phyloP scores from a whole-genome alignment of 1,140 invertebrate genomes.

The Macrobrachium nipponense region DNA sequence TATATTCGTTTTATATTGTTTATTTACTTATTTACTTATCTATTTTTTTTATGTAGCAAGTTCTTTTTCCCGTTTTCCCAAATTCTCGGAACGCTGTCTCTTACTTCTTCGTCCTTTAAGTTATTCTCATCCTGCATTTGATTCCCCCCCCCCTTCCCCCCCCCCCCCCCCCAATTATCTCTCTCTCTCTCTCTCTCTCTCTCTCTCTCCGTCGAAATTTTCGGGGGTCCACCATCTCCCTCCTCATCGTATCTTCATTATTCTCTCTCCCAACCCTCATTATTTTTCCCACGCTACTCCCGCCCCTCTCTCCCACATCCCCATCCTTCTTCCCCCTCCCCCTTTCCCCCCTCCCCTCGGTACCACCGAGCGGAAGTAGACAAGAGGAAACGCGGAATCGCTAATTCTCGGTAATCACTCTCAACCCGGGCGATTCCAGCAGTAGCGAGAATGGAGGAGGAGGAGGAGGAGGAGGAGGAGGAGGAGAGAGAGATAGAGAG shows the following conservation, averaged over 20 bases:
- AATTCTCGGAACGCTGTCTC: too few species aligned
- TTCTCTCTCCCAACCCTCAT: background rate
- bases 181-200: constrained; percentile 1
- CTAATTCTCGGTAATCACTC: too few species aligned
- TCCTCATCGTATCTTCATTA: background rate
- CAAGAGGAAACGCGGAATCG: background rate
- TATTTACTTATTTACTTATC: too few species aligned
- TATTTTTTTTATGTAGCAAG: too few species aligned
- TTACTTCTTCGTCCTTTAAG: background rate
- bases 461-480: background rate
- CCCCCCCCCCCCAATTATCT: too few species aligned
- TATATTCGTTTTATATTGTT: too few species aligned
- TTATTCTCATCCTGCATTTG: background rate
- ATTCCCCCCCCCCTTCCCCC: background rate
- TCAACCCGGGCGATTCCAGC: too few species aligned
- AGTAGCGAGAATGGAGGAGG: background rate
- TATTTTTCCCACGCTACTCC: background rate
- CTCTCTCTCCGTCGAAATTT: too few species aligned
- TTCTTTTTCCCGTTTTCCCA: too few species aligned
- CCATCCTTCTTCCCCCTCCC: background rate
- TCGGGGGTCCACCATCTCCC: background rate
- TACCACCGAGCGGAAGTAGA: background rate
- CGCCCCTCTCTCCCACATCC: background rate
- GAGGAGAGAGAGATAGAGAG: background rate
- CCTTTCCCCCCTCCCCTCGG: background rate